phyloP scores from a whole-genome alignment of 2,888 invertebrate species.

The Spilarctia lutea region DNA sequence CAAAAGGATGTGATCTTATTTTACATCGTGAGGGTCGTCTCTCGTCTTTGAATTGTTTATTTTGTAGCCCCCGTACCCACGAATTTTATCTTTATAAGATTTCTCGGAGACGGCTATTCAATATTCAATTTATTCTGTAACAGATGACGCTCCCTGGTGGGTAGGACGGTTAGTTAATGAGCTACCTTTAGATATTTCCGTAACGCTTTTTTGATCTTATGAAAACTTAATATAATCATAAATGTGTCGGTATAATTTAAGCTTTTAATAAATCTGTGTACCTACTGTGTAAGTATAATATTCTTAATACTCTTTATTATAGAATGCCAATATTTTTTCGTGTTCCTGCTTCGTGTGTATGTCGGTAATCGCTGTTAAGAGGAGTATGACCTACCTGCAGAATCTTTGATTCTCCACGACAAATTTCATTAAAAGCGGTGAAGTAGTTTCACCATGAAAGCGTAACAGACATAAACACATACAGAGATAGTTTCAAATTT shows the following conservation, averaged over 20 bases:
- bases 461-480: too few relatives aligned
- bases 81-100: conserved; percentile 45
- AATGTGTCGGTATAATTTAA: background rate
- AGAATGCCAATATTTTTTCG: background rate
- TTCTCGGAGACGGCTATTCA: conserved; percentile 48
- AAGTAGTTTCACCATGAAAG: too few relatives aligned
- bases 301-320: background rate
- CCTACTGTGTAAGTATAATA: background rate
- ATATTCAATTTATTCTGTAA: conserved; percentile 52
- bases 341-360: too few relatives aligned
- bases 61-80: conserved; percentile 52
- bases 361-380: too few relatives aligned
- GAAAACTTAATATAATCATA: background rate
- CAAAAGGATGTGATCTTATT: conserved; percentile 45
- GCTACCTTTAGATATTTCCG: conserved; percentile 25
- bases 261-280: background rate
- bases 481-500: too few relatives aligned
- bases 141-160: conserved; percentile 41
- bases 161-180: conserved; percentile 45
- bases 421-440: too few relatives aligned
- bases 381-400: too few relatives aligned
- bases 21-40: conserved; percentile 40
- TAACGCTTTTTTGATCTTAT: conserved; percentile 17
- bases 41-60: conserved; percentile 57
- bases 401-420: too few relatives aligned